Conservation (phyloP, 2,888 invertebrate genomes). For the Heliothis peltigera region DNA sequence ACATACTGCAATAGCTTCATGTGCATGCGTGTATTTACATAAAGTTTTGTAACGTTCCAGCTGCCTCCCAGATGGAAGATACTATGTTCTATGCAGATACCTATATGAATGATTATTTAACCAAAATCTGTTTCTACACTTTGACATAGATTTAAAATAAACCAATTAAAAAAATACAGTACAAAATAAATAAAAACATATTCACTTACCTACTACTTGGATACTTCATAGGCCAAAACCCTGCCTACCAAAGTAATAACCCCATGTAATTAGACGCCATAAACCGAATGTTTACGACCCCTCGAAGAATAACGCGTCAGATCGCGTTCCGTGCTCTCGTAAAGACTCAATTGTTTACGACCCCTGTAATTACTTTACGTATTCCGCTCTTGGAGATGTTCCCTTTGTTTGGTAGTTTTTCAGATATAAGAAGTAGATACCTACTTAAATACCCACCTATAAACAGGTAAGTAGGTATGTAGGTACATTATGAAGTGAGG, state of each 20-base stretch:
- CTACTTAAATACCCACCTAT: too few species aligned
- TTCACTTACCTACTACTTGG: background rate
- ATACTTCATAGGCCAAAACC: conserved; percentile 12
- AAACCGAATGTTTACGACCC: conserved; percentile 60
- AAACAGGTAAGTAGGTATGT: too few species aligned
- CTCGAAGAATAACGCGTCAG: conserved; percentile 51
- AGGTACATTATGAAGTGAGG: too few species aligned
- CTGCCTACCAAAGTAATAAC: conserved; percentile 54
- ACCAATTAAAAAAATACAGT: too few species aligned
- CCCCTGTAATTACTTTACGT: conserved; percentile 55
- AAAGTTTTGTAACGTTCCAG: too few species aligned
- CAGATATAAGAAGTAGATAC: background rate
- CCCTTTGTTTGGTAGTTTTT: conserved; percentile 1
- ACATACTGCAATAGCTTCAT: too few species aligned
- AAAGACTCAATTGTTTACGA: conserved; percentile 62
- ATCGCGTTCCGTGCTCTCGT: conserved; percentile 55
- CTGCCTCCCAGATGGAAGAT: too few species aligned
- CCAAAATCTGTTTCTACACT: too few species aligned
- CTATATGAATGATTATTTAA: too few species aligned
- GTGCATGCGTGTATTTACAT: too few species aligned
- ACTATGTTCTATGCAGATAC: too few species aligned
- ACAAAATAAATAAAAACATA: background rate
- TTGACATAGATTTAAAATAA: too few species aligned
- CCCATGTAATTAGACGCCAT: conserved; percentile 60
- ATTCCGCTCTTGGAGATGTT: conserved; percentile 25